Conservation (phyloP, 64 coral and sea anemone species). For the Acropora yongei region DNA sequence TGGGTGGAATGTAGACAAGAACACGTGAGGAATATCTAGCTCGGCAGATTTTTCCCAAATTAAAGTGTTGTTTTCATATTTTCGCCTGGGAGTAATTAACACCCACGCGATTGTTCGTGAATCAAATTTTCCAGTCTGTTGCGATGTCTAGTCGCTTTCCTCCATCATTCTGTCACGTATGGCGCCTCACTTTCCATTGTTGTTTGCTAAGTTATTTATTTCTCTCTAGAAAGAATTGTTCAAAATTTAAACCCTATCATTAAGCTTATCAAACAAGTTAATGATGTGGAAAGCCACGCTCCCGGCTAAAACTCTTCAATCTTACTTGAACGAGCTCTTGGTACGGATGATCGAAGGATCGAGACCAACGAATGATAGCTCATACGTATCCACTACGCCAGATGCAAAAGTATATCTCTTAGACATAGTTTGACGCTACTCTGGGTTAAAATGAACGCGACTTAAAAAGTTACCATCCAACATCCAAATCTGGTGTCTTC, state of each 20-base stretch:
- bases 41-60: constrained; percentile 15
- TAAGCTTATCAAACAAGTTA: constrained; percentile 50
- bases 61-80: constrained; percentile 27
- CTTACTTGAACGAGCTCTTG: constrained; percentile 6
- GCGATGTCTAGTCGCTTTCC: background rate
- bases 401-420: background rate
- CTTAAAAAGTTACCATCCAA: no score
- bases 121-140: constrained; percentile 56
- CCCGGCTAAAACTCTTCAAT: constrained; percentile 25
- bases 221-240: constrained; percentile 19
- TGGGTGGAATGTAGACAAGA: constrained; percentile 40
- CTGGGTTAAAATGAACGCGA: no score
- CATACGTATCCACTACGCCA: constrained; percentile 40
- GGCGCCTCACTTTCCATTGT: constrained; percentile 20
- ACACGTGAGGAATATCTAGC: background rate
- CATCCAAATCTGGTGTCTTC: no score
- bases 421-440: no score
- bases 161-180: background rate
- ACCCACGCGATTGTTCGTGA: constrained; percentile 32
- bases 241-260: constrained; percentile 54
- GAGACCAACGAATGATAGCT: constrained; percentile 57
- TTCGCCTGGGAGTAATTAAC: constrained; percentile 57
- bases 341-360: background rate
- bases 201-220: constrained; percentile 5
- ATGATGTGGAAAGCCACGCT: constrained; percentile 41